Evolutionary conservation across 2,113 vertebrate genomes (phyloP).

Genomic region (Vidua macroura): DNA sequence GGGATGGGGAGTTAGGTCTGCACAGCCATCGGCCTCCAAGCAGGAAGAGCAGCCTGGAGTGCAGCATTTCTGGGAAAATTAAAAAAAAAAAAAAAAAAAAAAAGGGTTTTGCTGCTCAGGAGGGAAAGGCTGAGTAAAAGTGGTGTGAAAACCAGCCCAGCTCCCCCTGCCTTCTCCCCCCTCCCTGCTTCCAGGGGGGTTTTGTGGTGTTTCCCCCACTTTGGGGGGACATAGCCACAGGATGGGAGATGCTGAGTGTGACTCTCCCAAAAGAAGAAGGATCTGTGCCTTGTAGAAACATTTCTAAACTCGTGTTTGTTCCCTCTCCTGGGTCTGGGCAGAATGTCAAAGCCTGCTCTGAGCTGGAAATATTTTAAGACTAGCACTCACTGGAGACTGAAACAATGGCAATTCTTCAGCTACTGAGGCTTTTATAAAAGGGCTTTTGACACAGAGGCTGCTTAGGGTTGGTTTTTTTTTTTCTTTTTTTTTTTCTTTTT

Average conservation of each 20-base stretch:
- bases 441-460: conserved; percentile 53
- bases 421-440: conserved; percentile 44
- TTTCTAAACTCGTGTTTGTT: conserved; percentile 31
- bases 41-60: background rate
- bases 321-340: conserved; percentile 56
- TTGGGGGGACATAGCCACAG: rapidly evolving
- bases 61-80: background rate
- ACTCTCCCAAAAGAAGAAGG: background rate
- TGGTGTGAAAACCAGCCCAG: background rate
- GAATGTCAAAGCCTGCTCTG: conserved; percentile 64
- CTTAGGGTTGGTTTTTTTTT: background rate
- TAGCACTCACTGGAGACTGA: conserved; percentile 55
- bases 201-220: background rate
- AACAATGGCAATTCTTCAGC: conserved; percentile 64
- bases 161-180: background rate
- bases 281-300: background rate
- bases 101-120: rapidly evolving
- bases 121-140: background rate
- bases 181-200: background rate
- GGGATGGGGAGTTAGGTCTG: background rate
- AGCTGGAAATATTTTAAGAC: conserved; percentile 64
- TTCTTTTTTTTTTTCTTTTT: rapidly evolving
- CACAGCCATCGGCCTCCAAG: background rate
- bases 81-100: rapidly evolving
- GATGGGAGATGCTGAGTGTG: background rate